Conservation (phyloP, 2,797 vertebrate genomes). For the Dendrocincla fuliginosa region DNA sequence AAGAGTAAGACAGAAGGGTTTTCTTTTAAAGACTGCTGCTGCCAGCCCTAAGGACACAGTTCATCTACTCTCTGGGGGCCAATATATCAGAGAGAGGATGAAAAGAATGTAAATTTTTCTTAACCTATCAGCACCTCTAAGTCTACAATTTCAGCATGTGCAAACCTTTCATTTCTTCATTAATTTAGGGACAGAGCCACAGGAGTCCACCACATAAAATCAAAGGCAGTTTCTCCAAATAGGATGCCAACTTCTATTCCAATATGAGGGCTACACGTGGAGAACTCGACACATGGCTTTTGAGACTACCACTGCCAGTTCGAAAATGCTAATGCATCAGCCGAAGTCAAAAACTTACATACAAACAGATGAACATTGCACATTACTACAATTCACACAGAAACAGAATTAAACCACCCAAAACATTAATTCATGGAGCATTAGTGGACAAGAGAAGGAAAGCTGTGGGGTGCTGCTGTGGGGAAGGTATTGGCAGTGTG, state of each 20-base stretch:
- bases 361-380: fast-evolving
- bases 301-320: neutral
- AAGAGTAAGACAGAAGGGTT: neutral
- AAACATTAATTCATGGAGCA: neutral
- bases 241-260: neutral
- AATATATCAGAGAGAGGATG: neutral
- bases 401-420: neutral
- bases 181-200: neutral
- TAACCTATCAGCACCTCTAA: neutral
- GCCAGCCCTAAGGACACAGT: neutral
- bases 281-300: neutral
- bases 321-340: neutral
- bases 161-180: neutral
- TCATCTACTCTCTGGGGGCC: neutral
- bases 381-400: fast-evolving
- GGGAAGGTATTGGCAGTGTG: neutral
- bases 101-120: neutral
- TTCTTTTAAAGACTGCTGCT: neutral
- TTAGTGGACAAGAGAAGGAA: neutral
- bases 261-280: fast-evolving
- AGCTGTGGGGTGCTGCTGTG: fast-evolving
- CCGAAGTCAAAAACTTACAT: neutral
- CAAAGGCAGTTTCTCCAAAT: neutral
- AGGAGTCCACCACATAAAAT: neutral
- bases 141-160: neutral